Evolutionary conservation across 2,888 invertebrate genomes (phyloP), one percentile per base, ranked within the genome.

Genomic region (Melanostoma mellinum): DNA sequence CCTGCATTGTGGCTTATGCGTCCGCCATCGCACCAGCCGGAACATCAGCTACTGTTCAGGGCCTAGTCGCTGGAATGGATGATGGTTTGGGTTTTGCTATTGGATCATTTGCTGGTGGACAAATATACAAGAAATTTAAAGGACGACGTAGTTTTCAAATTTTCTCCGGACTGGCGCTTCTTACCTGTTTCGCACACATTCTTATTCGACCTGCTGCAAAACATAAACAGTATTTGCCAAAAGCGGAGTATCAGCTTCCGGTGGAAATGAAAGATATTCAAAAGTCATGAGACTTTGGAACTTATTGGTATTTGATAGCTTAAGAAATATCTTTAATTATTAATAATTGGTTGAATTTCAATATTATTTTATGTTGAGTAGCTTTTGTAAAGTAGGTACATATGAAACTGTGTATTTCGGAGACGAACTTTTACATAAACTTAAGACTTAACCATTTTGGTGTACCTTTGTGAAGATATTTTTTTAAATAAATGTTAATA

Each of bases 51-150:
- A 97, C 97, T 0, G 94, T 97, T 75, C 97, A 97, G 89, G 97
- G 97, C 0, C 93, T 97, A 36, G 95, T 96, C 44, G 96, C 96
- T 0, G 97, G 96, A n/a, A 95, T 96, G 94, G 97, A 97, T 88
- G 97, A 97, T 88, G 97, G 97, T 0, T 92, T 96, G 36, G 96
- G 96, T 9, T 96, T 95, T 88, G 94, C 96, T 0, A 89, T 96
- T 58, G 96, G 96, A 0, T 96, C 96, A 42, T 89, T 96, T 0
- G 88, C 95, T 3, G 96, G 96, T 2, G 96, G 96, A 0, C 90
- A 94, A 78, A 89, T 96, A 53, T 96, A 95, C 88, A 93, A 93
- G 69, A 90, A 92, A 77, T 88, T 93, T 9, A 96, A 95, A 0
- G 96, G 96, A 0, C 90, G 90, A 53, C 87, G 86, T 3, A 92